Conservation (phyloP, 2,113 vertebrate species). For the Peromyscus leucopus region DNA sequence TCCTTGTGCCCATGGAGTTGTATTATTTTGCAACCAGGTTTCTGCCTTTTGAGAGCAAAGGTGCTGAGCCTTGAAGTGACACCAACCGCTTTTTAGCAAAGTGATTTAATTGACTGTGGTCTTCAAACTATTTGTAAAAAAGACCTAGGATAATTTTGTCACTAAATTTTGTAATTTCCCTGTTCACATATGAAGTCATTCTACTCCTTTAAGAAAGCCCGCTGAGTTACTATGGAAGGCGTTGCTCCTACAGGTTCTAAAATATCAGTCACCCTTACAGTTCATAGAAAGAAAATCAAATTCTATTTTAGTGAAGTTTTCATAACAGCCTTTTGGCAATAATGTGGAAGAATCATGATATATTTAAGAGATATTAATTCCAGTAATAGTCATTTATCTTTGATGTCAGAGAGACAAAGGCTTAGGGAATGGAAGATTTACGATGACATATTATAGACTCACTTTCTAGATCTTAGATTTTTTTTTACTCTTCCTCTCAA, state of each 20-base stretch:
- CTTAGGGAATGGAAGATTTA: slow-evolving; percentile 80
- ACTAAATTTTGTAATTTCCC: slow-evolving; percentile 72
- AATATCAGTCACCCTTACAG: slow-evolving; percentile 67
- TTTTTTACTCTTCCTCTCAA: slow-evolving; percentile 85
- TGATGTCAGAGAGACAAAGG: slow-evolving; percentile 72
- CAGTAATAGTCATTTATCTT: slow-evolving; percentile 78
- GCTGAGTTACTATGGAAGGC: slow-evolving; percentile 63
- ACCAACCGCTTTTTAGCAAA: slow-evolving; percentile 67
- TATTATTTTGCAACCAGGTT: slow-evolving; percentile 52
- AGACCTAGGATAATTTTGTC: slow-evolving; percentile 26
- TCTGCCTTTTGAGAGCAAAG: slow-evolving; percentile 78
- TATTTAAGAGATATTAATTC: slow-evolving; percentile 78
- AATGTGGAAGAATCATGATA: slow-evolving; percentile 75
- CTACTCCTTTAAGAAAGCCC: slow-evolving; percentile 60
- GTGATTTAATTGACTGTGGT: slow-evolving; percentile 76
- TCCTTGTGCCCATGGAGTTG: slow-evolving; percentile 74
- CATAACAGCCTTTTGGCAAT: slow-evolving; percentile 59
- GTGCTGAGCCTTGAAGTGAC: slow-evolving; percentile 75
- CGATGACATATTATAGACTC: slow-evolving; percentile 83
- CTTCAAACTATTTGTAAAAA: slow-evolving; percentile 78
- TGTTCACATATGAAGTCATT: slow-evolving; percentile 55
- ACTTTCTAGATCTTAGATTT: slow-evolving; percentile 85
- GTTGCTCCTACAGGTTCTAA: slow-evolving; percentile 21
- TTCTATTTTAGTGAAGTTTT: slow-evolving; percentile 77
- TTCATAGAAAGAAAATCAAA: slow-evolving; percentile 76